Evolutionary conservation across 2,113 vertebrate species (phyloP).

Genomic region (Nansenia antarctica): DNA sequence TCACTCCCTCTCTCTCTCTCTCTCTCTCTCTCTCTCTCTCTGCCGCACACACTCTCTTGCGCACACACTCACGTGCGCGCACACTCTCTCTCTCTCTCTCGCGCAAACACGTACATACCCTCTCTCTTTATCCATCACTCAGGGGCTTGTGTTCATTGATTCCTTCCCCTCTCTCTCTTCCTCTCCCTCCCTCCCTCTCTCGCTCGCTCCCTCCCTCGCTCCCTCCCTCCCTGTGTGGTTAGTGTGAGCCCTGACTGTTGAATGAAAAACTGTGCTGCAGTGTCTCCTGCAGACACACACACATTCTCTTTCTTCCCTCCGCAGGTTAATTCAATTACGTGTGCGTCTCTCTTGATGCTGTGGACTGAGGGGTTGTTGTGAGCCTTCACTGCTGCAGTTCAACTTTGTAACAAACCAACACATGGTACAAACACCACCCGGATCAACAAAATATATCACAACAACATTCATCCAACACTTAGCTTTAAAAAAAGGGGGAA

Average conservation of each 20-base stretch:
- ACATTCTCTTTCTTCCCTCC: slow-evolving; percentile 5
- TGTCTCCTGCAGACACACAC: slow-evolving; percentile 13
- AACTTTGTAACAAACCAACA: not conserved
- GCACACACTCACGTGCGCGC: slow-evolving; percentile 53
- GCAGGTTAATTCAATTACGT: slow-evolving; percentile 14
- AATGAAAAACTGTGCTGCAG: slow-evolving; percentile 26
- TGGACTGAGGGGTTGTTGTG: too few relatives aligned
- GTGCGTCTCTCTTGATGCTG: not conserved
- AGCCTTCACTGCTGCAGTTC: not conserved
- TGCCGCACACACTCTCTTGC: slow-evolving; percentile 42
- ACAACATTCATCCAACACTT: not conserved
- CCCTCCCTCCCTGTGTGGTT: slow-evolving; percentile 45
- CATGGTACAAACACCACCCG: too few relatives aligned
- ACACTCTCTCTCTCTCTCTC: too few relatives aligned
- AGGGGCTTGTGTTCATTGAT: slow-evolving; percentile 74
- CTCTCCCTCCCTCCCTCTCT: slow-evolving; percentile 43
- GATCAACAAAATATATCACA: not conserved
- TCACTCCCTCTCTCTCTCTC: slow-evolving; percentile 16
- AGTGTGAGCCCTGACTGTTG: slow-evolving; percentile 39
- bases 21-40: not conserved
- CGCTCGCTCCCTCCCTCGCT: slow-evolving; percentile 56
- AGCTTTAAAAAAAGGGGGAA: not conserved
- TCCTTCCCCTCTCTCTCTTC: slow-evolving; percentile 22
- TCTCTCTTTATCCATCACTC: slow-evolving; percentile 63
- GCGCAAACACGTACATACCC: slow-evolving; percentile 19